These are phyloP conservation scores for Aptenodytes forsteri DNA, from an alignment of 2,113 vertebrate genomes.

Conservation along the genomic window DNA sequence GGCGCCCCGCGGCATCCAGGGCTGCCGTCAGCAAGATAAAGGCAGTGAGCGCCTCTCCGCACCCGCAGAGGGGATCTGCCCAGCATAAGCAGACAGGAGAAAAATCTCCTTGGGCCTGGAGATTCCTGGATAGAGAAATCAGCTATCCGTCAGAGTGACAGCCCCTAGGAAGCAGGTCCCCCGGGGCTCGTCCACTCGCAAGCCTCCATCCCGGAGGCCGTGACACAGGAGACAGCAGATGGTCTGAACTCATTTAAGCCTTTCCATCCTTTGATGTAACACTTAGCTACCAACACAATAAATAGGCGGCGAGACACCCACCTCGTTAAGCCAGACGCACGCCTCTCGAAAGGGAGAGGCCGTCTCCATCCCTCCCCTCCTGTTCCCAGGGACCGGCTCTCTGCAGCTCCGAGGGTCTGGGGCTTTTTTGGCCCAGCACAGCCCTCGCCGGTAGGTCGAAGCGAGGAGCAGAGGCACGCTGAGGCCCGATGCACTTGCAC, in stretches of 20 bases:
- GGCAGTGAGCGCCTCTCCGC: background rate
- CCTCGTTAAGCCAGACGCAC: background rate
- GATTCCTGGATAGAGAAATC: conserved; percentile 25
- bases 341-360: background rate
- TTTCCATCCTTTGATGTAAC: conserved; percentile 36
- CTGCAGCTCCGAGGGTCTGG: background rate
- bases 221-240: conserved; percentile 26
- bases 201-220: background rate
- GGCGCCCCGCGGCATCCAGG: rapidly evolving
- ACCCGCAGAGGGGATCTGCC: background rate
- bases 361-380: background rate
- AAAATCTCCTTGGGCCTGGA: background rate
- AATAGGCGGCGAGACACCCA: background rate
- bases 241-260: conserved; percentile 34
- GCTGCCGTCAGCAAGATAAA: background rate
- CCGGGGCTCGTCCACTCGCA: background rate
- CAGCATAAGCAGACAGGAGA: background rate
- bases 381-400: background rate
- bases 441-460: rapidly evolving
- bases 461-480: background rate
- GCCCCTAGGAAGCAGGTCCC: background rate
- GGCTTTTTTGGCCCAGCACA: background rate
- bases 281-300: background rate
- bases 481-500: rapidly evolving
- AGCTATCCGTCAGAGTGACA: conserved; percentile 6